phyloP scores from a whole-genome alignment of 2,888 invertebrate species.

The Nowickia ferox region DNA sequence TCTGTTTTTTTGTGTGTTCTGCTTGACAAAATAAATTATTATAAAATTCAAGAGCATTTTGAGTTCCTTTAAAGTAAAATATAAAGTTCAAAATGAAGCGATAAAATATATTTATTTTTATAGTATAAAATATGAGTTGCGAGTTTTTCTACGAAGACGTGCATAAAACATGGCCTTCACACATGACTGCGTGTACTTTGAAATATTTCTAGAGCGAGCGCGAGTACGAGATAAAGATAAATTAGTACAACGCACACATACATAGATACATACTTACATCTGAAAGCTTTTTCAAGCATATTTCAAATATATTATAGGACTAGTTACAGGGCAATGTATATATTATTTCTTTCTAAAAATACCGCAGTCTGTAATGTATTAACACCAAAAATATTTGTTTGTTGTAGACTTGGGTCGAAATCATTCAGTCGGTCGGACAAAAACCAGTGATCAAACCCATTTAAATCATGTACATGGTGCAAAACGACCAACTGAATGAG shows the following conservation, averaged over 20 bases:
- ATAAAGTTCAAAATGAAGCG: constrained; percentile 3
- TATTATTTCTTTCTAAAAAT: too few relatives aligned
- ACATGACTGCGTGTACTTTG: constrained; percentile 27
- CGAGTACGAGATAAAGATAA: constrained; percentile 26
- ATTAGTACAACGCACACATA: constrained; percentile 7
- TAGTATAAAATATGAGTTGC: constrained; percentile 57
- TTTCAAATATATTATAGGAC: too few relatives aligned
- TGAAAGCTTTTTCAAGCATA: too few relatives aligned
- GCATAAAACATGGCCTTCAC: constrained; percentile 59
- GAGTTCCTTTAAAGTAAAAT: neutral
- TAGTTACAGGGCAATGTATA: too few relatives aligned
- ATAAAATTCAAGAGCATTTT: constrained; percentile 24
- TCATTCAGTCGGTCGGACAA: too few relatives aligned
- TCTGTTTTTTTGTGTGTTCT: constrained; percentile 1
- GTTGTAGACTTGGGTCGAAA: too few relatives aligned
- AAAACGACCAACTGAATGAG: too few relatives aligned
- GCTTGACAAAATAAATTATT: constrained; percentile 36
- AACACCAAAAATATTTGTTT: too few relatives aligned
- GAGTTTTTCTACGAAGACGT: constrained; percentile 61
- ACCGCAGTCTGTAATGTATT: too few relatives aligned
- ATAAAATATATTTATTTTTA: constrained; percentile 34
- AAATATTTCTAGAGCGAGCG: neutral
- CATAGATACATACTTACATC: neutral
- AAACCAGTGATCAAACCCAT: too few relatives aligned
- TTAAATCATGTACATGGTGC: too few relatives aligned